These are phyloP conservation scores for Micromesistius poutassou DNA, from an alignment of 2,797 vertebrate species.

Conservation along the genomic window DNA sequence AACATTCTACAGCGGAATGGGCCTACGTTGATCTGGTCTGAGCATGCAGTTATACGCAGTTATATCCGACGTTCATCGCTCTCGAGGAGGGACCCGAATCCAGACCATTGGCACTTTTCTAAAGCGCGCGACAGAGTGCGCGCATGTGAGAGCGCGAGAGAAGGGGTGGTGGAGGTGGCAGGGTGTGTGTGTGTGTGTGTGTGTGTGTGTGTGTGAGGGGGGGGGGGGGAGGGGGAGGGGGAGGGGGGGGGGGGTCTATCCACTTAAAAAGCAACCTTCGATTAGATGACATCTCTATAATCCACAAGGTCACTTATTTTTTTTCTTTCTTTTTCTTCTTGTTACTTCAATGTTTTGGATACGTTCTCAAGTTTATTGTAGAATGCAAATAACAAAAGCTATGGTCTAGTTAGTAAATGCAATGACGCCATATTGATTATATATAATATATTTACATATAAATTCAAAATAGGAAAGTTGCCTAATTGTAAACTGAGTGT, in stretches of 20 bases:
- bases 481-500: not conserved
- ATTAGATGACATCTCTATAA: not conserved
- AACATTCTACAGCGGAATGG: not conserved
- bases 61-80: not conserved
- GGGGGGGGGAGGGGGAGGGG: conserved; percentile 28
- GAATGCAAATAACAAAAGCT: not conserved
- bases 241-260: conserved; percentile 19
- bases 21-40: too few relatives aligned
- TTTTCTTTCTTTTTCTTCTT: too few relatives aligned
- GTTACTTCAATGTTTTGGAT: too few relatives aligned
- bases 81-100: not conserved
- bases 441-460: not conserved
- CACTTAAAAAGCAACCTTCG: conserved; percentile 6
- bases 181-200: too few relatives aligned
- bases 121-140: not conserved
- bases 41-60: not conserved
- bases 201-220: too few relatives aligned
- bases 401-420: not conserved
- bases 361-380: not conserved
- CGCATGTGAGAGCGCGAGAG: not conserved
- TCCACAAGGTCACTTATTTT: not conserved
- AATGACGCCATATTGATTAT: not conserved
- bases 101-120: not conserved
- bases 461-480: too few relatives aligned
- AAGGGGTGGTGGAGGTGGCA: not conserved